Conservation (phyloP, 1,140 invertebrate species). For the Diachasmimorpha longicaudata region DNA sequence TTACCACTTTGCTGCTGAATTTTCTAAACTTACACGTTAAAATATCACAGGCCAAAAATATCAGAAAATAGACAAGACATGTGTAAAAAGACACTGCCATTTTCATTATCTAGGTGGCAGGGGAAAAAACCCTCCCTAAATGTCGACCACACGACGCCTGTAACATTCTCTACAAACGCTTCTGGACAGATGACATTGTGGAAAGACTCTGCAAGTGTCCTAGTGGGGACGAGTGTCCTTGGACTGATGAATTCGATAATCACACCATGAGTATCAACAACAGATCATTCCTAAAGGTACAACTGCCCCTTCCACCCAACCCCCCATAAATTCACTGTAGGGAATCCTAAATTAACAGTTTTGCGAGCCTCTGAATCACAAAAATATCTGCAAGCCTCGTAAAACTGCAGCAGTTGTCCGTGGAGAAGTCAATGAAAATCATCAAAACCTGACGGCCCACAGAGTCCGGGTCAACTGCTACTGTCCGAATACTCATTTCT, state of each 20-base stretch:
- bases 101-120: constrained; percentile 51
- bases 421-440: constrained; percentile 40
- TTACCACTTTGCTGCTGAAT: too few species aligned
- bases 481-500: constrained; percentile 47
- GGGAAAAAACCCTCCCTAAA: constrained; percentile 63
- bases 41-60: too few species aligned
- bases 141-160: constrained; percentile 61
- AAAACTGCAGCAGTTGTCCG: constrained; percentile 40
- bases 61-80: too few species aligned
- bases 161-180: constrained; percentile 63
- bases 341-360: constrained; percentile 42
- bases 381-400: constrained; percentile 38
- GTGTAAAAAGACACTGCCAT: too few species aligned
- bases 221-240: constrained; percentile 64
- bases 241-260: constrained; percentile 46
- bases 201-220: constrained; percentile 66
- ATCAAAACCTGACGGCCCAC: constrained; percentile 40
- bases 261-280: constrained; percentile 61
- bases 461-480: constrained; percentile 44
- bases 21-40: too few species aligned
- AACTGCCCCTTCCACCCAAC: too few species aligned
- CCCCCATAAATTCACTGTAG: too few species aligned
- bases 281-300: constrained; percentile 64
- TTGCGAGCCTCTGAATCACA: constrained; percentile 38
- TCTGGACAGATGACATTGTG: constrained; percentile 62